phyloP scores from a whole-genome alignment of 2,113 vertebrate genomes.

The Myodes glareolus region DNA sequence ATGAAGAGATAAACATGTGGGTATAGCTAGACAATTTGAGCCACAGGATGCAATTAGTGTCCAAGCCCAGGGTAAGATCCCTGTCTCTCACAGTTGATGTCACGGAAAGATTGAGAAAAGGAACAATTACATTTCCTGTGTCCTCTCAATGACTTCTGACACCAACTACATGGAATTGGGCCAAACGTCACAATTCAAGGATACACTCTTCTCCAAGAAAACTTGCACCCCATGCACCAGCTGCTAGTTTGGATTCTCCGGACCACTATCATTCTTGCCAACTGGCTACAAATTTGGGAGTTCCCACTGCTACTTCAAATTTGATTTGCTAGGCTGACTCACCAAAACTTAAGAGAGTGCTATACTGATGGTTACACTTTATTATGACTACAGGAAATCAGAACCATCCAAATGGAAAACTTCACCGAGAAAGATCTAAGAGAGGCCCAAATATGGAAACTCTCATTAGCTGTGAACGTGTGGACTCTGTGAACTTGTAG shows the following conservation, averaged over 20 bases:
- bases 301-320: neutral
- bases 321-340: slow-evolving; percentile 26
- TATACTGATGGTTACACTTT: neutral
- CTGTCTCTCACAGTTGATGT: neutral
- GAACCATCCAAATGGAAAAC: neutral
- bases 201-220: neutral
- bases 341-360: neutral
- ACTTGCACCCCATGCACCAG: neutral
- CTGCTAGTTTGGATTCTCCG: neutral
- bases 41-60: neutral
- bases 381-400: neutral
- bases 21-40: neutral
- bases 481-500: neutral
- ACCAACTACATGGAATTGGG: neutral
- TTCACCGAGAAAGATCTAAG: neutral
- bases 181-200: neutral
- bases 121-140: neutral
- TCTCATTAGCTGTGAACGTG: neutral
- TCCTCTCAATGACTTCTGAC: neutral
- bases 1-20: neutral
- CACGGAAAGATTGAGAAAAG: neutral
- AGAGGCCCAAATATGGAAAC: neutral
- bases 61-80: neutral
- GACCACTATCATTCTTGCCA: neutral
- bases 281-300: neutral